phyloP scores from a whole-genome alignment of 2,797 vertebrate genomes.

The Falco biarmicus region DNA sequence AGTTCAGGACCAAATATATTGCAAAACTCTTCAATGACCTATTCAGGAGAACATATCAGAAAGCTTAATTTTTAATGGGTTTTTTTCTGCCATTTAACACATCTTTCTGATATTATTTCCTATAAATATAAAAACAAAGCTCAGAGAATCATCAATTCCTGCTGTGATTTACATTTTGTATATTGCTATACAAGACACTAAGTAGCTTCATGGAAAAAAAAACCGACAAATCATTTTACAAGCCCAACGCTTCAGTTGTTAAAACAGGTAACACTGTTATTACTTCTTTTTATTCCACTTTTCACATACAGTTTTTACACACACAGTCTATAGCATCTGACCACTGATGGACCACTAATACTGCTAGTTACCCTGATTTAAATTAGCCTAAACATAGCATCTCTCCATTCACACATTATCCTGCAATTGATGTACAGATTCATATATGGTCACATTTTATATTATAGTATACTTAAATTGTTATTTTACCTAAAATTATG shows the following conservation, averaged over 20 bases:
- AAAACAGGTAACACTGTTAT: background rate
- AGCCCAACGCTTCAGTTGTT: background rate
- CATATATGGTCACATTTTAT: background rate
- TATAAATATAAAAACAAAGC: background rate
- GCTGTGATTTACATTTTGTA: background rate
- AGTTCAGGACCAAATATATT: slow-evolving; percentile 90
- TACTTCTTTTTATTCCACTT: background rate
- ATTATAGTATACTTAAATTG: background rate
- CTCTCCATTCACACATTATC: background rate
- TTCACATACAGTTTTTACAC: background rate
- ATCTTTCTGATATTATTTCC: background rate
- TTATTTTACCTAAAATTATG: background rate
- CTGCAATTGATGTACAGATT: background rate
- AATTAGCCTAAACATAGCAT: background rate
- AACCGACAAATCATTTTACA: background rate
- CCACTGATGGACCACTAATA: background rate
- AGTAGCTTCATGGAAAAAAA: background rate
- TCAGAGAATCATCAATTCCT: background rate
- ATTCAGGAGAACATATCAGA: background rate
- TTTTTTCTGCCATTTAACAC: background rate
- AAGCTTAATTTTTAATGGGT: background rate
- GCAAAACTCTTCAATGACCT: slow-evolving; percentile 91
- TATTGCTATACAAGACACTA: background rate
- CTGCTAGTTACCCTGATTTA: background rate
- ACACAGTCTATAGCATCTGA: background rate